These are phyloP conservation scores for Aphelocoma californica DNA, from an alignment of 2,797 vertebrate genomes.

Conservation along the genomic window DNA sequence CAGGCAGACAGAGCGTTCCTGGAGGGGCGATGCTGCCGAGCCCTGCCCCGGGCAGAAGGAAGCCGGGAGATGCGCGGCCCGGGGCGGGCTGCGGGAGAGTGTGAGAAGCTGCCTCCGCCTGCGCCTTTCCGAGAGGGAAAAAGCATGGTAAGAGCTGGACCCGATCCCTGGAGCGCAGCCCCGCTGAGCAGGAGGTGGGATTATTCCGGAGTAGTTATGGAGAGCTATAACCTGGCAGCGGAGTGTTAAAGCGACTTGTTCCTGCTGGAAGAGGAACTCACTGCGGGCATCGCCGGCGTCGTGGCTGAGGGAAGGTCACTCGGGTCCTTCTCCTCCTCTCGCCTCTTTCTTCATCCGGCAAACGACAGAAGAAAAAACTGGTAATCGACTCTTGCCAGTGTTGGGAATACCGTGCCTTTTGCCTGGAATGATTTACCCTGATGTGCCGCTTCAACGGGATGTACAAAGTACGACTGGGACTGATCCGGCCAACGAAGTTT, in stretches of 20 bases:
- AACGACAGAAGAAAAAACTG: not conserved
- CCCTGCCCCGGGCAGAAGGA: conserved; percentile 46
- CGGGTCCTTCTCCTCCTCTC: not conserved
- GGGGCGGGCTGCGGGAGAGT: conserved; percentile 16
- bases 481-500: conserved; percentile 17
- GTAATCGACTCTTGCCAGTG: not conserved
- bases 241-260: not conserved
- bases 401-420: conserved; percentile 67
- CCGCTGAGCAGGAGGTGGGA: conserved; percentile 41
- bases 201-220: conserved; percentile 17
- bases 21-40: conserved; percentile 45
- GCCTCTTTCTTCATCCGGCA: not conserved
- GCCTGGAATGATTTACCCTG: conserved; percentile 22
- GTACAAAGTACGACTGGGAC: conserved; percentile 48
- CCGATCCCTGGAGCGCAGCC: not conserved
- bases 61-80: conserved; percentile 34
- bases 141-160: not conserved
- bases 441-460: conserved; percentile 40
- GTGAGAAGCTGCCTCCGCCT: conserved; percentile 1
- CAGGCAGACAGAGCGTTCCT: not conserved
- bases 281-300: not conserved
- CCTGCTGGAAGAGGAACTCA: not conserved
- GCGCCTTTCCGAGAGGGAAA: not conserved
- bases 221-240: not conserved
- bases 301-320: not conserved